Conservation (phyloP, 2,888 invertebrate species). For the Thalpophila matura region DNA sequence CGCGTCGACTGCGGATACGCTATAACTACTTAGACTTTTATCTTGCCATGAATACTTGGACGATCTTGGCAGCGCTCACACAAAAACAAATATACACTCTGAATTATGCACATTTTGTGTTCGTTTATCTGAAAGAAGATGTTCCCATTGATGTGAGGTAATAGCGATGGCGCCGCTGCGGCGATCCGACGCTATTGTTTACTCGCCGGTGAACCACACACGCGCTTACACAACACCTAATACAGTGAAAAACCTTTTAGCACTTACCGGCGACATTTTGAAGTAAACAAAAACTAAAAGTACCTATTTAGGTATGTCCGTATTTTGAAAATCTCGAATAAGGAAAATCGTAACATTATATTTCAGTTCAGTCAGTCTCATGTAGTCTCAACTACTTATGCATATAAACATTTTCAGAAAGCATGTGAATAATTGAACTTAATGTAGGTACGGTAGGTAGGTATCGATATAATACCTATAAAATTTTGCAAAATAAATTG, state of each 20-base stretch:
- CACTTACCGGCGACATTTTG: slow-evolving; percentile 48
- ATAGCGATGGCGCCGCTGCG: slow-evolving; percentile 81
- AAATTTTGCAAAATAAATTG: slow-evolving; percentile 13
- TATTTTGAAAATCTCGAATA: slow-evolving; percentile 16
- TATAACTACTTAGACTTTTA: slow-evolving; percentile 59
- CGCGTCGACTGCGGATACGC: slow-evolving; percentile 41
- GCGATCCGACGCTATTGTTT: slow-evolving; percentile 76
- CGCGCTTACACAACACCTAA: slow-evolving; percentile 57
- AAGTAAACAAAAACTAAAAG: slow-evolving; percentile 32
- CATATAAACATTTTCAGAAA: slow-evolving; percentile 17
- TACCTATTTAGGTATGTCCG: not conserved
- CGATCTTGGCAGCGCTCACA: slow-evolving; percentile 68
- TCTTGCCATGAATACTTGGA: slow-evolving; percentile 64
- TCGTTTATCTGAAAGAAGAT: slow-evolving; percentile 76
- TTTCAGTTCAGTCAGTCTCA: slow-evolving; percentile 4
- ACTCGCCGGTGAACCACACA: slow-evolving; percentile 57
- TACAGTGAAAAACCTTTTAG: slow-evolving; percentile 66
- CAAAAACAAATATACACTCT: slow-evolving; percentile 69
- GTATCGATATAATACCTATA: no score
- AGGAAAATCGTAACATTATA: slow-evolving; percentile 38
- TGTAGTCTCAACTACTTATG: no score
- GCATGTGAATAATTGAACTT: slow-evolving; percentile 31
- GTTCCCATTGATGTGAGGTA: slow-evolving; percentile 75
- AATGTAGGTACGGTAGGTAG: no score
- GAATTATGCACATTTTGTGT: slow-evolving; percentile 74